Evolutionary conservation across 35 echinoderm and acorn worm species (phyloP), one percentile per base, ranked within the genome.

Genomic region (Antedon bifida): DNA sequence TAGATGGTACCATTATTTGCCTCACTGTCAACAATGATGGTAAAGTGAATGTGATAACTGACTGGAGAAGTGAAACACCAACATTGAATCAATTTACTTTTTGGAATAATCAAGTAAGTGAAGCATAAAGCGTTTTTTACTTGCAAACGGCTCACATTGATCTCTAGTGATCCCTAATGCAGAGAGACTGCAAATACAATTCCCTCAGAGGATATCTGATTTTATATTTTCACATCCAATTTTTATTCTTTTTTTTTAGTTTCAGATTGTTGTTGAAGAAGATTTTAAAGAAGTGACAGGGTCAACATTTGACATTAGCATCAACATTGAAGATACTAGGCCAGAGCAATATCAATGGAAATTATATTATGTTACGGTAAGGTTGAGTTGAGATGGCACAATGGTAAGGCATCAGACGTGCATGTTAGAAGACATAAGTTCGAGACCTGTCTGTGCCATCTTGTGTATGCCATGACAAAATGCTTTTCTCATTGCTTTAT

Each of bases 1-100:
- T 39, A 34, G 85, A 91, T 84, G 90, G 90, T 34, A 91, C 85
- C 23, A 13, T 91, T 30, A 74, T 91, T 75, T 88, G 80, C 34
- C 73, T 88, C 13, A n/a, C 29, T 2, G 42, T 80, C 55, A 23
- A 32, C n/a, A 73, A 4, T 33, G 36, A 39, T 11, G 36, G 29
- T 44, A 11, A 28, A 30, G 46, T 28, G 28, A 29, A 35, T 31
- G 30, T 29, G 31, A 0, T 42, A 0, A 34, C 74, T 35, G 34
- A 81, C 0, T 88, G 86, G 86, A 46, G 34, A 10, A 36, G 79
- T 21, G 86, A 88, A 36, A 88, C 79, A n/a, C 79, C 74, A 13
- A 31, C 64, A 35, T 74, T 82, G 75, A 88, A 88, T 82, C 74
- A 73, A 31, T 88, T 88, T 35, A 88, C 86, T 36, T 82, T 76